phyloP scores from a whole-genome alignment of 1,140 invertebrate species.

The Pantala flavescens region DNA sequence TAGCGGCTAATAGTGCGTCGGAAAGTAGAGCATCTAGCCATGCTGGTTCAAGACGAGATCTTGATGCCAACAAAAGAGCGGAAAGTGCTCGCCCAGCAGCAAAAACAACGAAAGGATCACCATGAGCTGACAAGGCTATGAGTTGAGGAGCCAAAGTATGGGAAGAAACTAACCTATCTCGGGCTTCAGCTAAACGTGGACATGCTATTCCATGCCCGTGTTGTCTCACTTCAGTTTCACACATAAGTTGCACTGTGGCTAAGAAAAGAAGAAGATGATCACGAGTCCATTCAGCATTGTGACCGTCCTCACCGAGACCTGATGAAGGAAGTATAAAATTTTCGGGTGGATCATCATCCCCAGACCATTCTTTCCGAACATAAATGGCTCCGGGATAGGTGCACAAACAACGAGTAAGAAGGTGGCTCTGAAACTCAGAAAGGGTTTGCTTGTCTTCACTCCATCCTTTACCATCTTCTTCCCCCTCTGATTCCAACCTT shows the following conservation, averaged over 20 bases:
- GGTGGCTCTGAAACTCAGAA: neutral
- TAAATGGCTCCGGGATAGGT: neutral
- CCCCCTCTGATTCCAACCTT: conserved; percentile 4
- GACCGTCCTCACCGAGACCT: conserved; percentile 35
- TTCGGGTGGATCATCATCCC: neutral
- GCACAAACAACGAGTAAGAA: neutral
- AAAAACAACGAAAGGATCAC: conserved; percentile 70
- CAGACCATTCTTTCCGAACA: neutral
- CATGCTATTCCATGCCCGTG: conserved; percentile 69
- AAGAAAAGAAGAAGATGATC: conserved; percentile 63
- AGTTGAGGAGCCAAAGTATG: conserved; percentile 73
- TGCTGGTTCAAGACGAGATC: conserved; percentile 61
- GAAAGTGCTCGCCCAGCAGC: conserved; percentile 65
- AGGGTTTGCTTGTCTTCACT: conserved; percentile 17
- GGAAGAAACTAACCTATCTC: conserved; percentile 65
- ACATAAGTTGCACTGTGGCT: conserved; percentile 69
- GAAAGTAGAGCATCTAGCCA: conserved; percentile 59
- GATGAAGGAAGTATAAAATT: conserved; percentile 17
- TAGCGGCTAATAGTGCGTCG: conserved; percentile 30
- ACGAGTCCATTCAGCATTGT: conserved; percentile 54
- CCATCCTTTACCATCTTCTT: conserved; percentile 30
- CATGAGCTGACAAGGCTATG: conserved; percentile 61
- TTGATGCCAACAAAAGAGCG: conserved; percentile 70
- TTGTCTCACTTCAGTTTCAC: conserved; percentile 74
- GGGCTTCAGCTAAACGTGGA: conserved; percentile 61